Conservation (phyloP, 1,140 invertebrate species). For the Tetramorium simillimum region DNA sequence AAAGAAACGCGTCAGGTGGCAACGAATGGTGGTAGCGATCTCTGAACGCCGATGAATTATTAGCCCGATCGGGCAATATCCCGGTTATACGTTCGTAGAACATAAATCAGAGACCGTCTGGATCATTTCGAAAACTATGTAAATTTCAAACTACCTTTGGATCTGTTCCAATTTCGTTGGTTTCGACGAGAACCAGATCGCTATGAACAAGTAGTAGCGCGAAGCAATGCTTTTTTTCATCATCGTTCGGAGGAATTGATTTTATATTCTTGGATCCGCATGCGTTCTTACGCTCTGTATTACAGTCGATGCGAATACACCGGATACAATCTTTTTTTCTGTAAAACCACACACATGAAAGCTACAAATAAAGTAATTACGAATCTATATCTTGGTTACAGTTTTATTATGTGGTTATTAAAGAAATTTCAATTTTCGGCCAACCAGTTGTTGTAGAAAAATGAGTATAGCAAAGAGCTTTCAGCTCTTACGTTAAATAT, state of each 20-base stretch:
- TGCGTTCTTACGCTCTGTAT: conserved; percentile 81
- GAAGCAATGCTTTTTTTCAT: conserved; percentile 57
- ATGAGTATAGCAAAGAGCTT: not conserved
- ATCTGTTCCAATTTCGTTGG: conserved; percentile 51
- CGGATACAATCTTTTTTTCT: conserved; percentile 82
- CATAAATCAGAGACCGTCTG: conserved; percentile 49
- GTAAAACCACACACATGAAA: conserved; percentile 83
- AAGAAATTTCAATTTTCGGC: not conserved
- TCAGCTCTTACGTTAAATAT: not conserved
- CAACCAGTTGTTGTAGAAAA: not conserved
- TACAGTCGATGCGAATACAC: conserved; percentile 79
- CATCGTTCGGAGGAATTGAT: conserved; percentile 67
- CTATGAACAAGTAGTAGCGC: conserved; percentile 61
- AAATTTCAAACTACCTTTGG: conserved; percentile 40
- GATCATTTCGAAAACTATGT: conserved; percentile 56
- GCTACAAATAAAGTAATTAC: conserved; percentile 84
- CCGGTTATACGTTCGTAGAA: conserved; percentile 60
- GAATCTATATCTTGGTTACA: conserved; percentile 75
- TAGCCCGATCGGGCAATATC: conserved; percentile 40
- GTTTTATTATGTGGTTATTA: conserved; percentile 8
- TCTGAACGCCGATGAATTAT: conserved; percentile 68
- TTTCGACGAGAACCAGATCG: conserved; percentile 2
- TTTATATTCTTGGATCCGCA: conserved; percentile 78
- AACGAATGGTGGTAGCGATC: conserved; percentile 63
- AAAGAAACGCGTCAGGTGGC: conserved; percentile 58